Percentiles rank a stretch among this genome's conserved stretches.
Conservation (phyloP, 2,888 invertebrate genomes). For the Conus canariensis region DNA sequence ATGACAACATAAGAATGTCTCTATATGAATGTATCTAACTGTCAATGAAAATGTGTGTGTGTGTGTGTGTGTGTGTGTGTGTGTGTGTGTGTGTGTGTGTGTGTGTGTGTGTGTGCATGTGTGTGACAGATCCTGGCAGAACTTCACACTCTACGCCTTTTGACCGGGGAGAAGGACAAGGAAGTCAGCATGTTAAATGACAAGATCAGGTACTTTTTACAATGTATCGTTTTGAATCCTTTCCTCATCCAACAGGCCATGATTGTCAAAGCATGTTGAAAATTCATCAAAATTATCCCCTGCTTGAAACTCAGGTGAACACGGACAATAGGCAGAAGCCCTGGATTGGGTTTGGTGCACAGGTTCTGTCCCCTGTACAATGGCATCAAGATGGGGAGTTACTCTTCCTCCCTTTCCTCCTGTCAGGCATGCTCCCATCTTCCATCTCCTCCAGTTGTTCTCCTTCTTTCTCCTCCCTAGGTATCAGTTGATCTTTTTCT, state of each 20-base stretch:
- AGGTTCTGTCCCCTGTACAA: too few species aligned
- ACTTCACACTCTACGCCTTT: slow-evolving; percentile 61
- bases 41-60: neutral
- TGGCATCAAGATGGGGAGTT: too few species aligned
- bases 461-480: too few species aligned
- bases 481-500: too few species aligned
- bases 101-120: neutral
- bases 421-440: too few species aligned
- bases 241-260: neutral
- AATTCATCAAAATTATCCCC: neutral
- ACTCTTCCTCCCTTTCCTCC: too few species aligned
- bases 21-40: neutral
- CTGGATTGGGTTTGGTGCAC: too few species aligned
- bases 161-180: slow-evolving; percentile 69
- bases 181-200: slow-evolving; percentile 68
- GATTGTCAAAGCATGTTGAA: neutral
- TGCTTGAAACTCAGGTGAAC: neutral
- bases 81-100: slow-evolving; percentile 7
- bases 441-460: too few species aligned
- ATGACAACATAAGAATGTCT: neutral
- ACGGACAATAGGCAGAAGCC: too few species aligned
- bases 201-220: slow-evolving; percentile 65
- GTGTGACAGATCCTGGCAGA: slow-evolving; percentile 64
- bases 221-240: neutral
- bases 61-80: neutral